Evolutionary conservation across 2,113 vertebrate genomes (phyloP), one percentile per base, ranked within the genome.

Genomic region (Baryphthengus martii): DNA sequence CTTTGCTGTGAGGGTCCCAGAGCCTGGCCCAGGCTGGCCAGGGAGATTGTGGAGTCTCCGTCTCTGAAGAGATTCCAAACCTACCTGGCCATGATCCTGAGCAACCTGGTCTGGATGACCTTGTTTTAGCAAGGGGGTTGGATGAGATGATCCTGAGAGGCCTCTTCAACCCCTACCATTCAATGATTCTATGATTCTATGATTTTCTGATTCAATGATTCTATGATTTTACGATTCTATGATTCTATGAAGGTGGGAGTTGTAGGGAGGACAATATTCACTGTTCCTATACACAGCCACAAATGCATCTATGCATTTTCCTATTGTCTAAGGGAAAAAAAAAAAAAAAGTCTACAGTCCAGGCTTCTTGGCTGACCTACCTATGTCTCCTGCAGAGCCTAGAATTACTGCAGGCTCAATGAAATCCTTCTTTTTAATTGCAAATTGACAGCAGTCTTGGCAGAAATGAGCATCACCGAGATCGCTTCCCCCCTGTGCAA

Each of bases 261-360:
- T 66, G n/a, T 2, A 24, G 23, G 16, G 19, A 59, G 25, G 40
- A 79, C 10, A 26, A 24, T 31, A 17, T 39, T 40, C 18, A 7
- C n/a, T 53, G 17, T 42, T 59, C n/a, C 59, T 63, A 61, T 45
- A 37, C 33, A 25, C 39, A n/a, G 29, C 35, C 16, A 18, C 15
- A 45, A 86, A 75, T 63, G 1, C 35, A 33, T 20, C 17, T 23
- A 5, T 4, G 6, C 67, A 49, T 77, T 83, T 88, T 62, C 28
- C 37, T 2, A 0, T n/a, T 56, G 29, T 42, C 20, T 55, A 37
- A n/a, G 17, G 9, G 12, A 42, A 76, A 73, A 52, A 44, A 50
- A 55, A 7, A 3, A 1, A 5, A 55, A 7, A 3, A 1, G 5
- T 12, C 21, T 25, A n/a, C 29, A 20, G 7, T 25, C 53, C 45